Percentiles rank a stretch among this genome's conserved stretches.
Conservation (phyloP, 2,888 invertebrate genomes). For the Aphodius granarius region DNA sequence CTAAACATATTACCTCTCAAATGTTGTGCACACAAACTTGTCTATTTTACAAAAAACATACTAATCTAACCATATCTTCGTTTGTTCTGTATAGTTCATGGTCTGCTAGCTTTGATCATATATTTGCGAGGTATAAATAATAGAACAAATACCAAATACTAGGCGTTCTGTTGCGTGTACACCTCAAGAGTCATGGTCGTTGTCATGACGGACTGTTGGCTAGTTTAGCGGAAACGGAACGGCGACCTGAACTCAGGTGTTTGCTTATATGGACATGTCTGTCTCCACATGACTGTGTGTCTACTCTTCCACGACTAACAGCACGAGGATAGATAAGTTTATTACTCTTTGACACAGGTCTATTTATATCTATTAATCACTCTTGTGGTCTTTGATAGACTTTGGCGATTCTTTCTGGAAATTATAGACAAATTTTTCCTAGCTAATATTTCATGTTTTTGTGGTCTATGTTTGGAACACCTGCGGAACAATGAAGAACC, state of each 20-base stretch:
- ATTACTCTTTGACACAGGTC: constrained; percentile 11
- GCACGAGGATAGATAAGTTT: constrained; percentile 16
- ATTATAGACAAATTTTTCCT: too few species aligned
- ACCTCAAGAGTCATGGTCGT: neutral
- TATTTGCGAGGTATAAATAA: neutral
- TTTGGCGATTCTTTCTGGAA: too few species aligned
- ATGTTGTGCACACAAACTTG: neutral
- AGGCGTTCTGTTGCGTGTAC: neutral
- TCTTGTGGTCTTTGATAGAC: too few species aligned
- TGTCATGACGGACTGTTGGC: neutral
- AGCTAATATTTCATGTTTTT: too few species aligned
- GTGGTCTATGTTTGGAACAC: too few species aligned
- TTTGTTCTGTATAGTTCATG: neutral
- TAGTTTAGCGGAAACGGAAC: neutral
- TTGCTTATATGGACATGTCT: neutral
- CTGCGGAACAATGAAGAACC: too few species aligned
- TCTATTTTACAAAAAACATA: neutral
- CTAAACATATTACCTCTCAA: too few species aligned
- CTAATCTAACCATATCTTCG: neutral
- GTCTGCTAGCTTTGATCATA: neutral
- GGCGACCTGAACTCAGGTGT: neutral
- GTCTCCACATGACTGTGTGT: neutral
- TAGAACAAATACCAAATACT: neutral
- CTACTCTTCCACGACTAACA: neutral
- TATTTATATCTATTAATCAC: too few species aligned